Evolutionary conservation across 2,797 vertebrate species (phyloP).

Genomic region (Danio choprae): DNA sequence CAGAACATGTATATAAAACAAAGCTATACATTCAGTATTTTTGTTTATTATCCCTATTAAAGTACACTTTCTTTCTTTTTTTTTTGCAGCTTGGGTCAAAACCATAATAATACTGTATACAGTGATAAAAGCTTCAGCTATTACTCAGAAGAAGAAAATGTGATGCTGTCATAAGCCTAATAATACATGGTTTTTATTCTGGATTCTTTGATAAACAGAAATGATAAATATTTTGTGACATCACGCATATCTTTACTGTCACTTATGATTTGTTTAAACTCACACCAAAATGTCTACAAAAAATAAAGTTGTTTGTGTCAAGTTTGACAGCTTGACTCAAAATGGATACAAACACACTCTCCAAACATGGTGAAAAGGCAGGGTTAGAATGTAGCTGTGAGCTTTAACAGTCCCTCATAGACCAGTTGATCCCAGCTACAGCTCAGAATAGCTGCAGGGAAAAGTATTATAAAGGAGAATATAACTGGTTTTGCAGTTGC

Average conservation of each 20-base stretch:
- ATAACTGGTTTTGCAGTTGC: conserved; percentile 4
- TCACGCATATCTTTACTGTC: background rate
- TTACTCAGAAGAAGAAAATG: too few relatives aligned
- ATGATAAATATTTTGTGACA: background rate
- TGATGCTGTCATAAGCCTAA: too few relatives aligned
- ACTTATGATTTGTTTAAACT: background rate
- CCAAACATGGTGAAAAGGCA: background rate
- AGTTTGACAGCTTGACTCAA: background rate
- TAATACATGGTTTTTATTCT: too few relatives aligned
- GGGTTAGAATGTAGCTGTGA: conserved; percentile 1
- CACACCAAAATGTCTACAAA: background rate
- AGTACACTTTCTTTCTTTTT: too few relatives aligned
- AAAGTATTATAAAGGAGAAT: conserved; percentile 23
- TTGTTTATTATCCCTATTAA: too few relatives aligned
- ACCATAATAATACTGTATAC: too few relatives aligned
- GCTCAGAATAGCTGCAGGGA: conserved; percentile 23
- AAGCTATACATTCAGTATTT: too few relatives aligned
- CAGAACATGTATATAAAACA: too few relatives aligned
- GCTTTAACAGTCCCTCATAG: conserved; percentile 17
- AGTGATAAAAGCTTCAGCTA: too few relatives aligned
- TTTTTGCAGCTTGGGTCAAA: too few relatives aligned
- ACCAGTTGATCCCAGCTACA: conserved; percentile 10
- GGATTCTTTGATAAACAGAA: background rate
- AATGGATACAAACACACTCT: background rate
- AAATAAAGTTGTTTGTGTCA: background rate